A percentile compares a stretch with the other conserved stretches of the same genome.
phyloP scores from a whole-genome alignment of 2,797 vertebrate genomes.

The Acrossocheilus fasciatus region DNA sequence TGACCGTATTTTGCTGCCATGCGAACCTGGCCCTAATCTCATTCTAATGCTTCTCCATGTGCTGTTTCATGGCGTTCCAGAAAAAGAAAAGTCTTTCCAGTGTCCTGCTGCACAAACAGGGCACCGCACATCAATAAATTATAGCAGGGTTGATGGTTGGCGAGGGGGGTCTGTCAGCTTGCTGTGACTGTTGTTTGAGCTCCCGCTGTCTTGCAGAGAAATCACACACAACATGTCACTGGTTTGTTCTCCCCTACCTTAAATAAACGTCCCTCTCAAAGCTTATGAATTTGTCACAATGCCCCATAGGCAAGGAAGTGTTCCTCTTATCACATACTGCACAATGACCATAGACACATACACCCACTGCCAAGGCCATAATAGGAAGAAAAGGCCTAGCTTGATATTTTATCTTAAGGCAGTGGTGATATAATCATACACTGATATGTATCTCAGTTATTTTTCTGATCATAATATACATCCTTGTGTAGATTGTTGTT shows the following conservation, averaged over 20 bases:
- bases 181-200: slow-evolving; percentile 43
- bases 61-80: slow-evolving; percentile 8
- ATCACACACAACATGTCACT: slow-evolving; percentile 37
- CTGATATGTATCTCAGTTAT: not conserved
- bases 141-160: slow-evolving; percentile 4
- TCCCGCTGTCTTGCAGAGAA: slow-evolving; percentile 36
- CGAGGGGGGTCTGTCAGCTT: not conserved
- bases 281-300: slow-evolving; percentile 50
- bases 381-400: not conserved
- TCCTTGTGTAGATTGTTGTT: not conserved
- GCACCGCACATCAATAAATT: slow-evolving; percentile 42
- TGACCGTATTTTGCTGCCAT: not conserved
- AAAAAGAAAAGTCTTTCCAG: slow-evolving; percentile 11
- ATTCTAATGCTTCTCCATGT: slow-evolving; percentile 52
- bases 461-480: not conserved
- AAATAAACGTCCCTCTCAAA: slow-evolving; percentile 46
- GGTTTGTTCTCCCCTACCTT: slow-evolving; percentile 52
- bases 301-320: slow-evolving; percentile 34
- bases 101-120: slow-evolving; percentile 33
- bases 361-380: slow-evolving; percentile 2
- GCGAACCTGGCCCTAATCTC: not conserved
- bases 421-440: not conserved
- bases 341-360: slow-evolving; percentile 10
- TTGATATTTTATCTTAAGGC: not conserved
- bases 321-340: not conserved